A percentile compares a stretch with the other conserved stretches of the same genome.
Evolutionary conservation across 2,113 vertebrate genomes (phyloP).

Genomic region (Neomonachus schauinslandi): DNA sequence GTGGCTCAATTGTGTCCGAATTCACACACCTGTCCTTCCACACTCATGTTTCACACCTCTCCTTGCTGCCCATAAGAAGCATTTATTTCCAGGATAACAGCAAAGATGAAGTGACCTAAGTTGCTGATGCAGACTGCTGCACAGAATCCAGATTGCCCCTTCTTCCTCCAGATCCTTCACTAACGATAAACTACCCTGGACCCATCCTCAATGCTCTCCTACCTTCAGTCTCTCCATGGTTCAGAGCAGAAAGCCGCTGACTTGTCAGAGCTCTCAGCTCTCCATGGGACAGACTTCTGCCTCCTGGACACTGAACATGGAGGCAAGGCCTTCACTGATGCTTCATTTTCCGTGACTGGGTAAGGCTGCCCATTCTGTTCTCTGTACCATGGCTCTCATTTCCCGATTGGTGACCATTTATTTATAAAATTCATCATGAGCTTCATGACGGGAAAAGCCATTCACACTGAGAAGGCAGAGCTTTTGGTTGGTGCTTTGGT

Average conservation of each 20-base stretch:
- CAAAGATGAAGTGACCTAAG: background rate
- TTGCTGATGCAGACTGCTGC: fast-evolving
- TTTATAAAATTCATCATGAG: background rate
- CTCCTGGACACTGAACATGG: background rate
- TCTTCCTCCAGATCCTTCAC: background rate
- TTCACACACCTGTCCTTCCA: background rate
- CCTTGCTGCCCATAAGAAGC: background rate
- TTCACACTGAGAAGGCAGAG: background rate
- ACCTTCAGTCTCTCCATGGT: too few species aligned
- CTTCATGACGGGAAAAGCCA: too few species aligned
- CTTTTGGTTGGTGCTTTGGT: background rate
- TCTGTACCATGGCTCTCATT: background rate
- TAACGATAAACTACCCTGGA: background rate
- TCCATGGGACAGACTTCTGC: background rate
- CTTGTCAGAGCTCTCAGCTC: background rate
- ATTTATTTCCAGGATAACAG: background rate
- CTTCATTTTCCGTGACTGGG: background rate
- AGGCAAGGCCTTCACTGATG: background rate
- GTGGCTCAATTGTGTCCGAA: background rate
- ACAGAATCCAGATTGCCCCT: background rate
- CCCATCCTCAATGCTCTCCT: background rate
- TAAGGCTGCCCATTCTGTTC: background rate
- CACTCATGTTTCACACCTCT: background rate
- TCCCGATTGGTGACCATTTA: background rate
- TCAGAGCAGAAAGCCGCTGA: background rate